These are phyloP conservation scores for Myotis daubentonii DNA, from an alignment of 2,797 vertebrate species.

Conservation along the genomic window DNA sequence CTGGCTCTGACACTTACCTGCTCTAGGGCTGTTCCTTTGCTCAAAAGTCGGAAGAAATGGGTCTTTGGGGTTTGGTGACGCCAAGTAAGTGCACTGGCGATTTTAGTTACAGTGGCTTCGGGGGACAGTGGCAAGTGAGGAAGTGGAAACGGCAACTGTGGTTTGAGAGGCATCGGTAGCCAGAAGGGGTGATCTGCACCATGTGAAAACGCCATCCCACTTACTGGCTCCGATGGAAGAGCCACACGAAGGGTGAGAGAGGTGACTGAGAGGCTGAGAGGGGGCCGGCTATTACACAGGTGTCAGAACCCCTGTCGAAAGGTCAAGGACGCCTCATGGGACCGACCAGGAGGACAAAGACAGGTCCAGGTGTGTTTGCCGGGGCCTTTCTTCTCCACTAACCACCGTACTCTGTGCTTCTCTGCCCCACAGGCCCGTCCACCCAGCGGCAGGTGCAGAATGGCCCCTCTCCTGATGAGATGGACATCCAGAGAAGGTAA, in stretches of 20 bases:
- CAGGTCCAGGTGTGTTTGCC: rapidly evolving
- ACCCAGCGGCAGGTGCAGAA: constrained; percentile 97
- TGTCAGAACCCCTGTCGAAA: background rate
- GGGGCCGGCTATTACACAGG: rapidly evolving
- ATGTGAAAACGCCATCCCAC: rapidly evolving
- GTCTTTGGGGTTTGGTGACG: rapidly evolving
- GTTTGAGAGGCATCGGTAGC: background rate
- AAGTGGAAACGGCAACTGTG: rapidly evolving
- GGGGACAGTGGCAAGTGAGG: background rate
- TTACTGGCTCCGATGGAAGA: background rate
- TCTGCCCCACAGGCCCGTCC: constrained; percentile 90
- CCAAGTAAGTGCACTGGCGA: background rate
- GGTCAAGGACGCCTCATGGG: rapidly evolving
- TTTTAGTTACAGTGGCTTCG: background rate
- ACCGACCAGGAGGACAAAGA: background rate
- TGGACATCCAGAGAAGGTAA: constrained; percentile 96
- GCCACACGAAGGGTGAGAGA: background rate
- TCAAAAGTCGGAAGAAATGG: background rate
- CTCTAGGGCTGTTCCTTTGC: background rate
- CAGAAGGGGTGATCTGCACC: background rate
- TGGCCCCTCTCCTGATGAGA: constrained; percentile 96
- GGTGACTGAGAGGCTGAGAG: rapidly evolving
- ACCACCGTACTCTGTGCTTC: constrained; percentile 41
- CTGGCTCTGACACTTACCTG: background rate
- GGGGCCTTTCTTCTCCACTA: background rate